Base-by-base conservation (phyloP, 2,888 invertebrate species). In the Lithophane socia region DNA sequence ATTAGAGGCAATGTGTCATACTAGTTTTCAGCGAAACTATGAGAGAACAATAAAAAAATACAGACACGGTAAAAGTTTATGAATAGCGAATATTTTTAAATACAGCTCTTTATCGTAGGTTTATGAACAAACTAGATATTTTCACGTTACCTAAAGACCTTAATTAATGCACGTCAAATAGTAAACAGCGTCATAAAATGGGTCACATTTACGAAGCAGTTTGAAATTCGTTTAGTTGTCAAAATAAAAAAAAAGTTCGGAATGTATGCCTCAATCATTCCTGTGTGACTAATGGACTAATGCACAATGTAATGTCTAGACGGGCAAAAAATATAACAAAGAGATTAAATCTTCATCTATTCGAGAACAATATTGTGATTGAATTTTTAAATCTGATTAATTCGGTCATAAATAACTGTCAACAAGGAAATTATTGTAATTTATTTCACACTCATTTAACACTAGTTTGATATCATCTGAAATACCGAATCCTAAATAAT, bases 241-340 rank as follows among this genome's bases (percentile, higher is more conserved):
- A 72, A 83, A 82, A 85, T 65, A 71, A 83, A 82, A 73, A 82
- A 83, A 74, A 68, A 24, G 37, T 49, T 60, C 12, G 79, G 86
- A 78, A 84, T 84, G 78, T 69, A 74, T 69, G 68, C 18, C 58
- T 78, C 79, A 72, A 47, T 56, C 64, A 56, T 86, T 68, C 61
- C 82, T 68, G 64, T 73, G 72, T 86, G 86, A 83, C 75, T 83
- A 78, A 86, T 73, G 58, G 56, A 67, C 66, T 52, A 64, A 61
- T 65, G 65, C 73, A 86, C 83, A 74, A 73, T 75, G 67, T 73
- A 71, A 79, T 83, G 84, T 86, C 78, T 86, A 83, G 86, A 86
- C 84, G 65, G 21, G 37, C 75, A 86, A 84, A 86, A 84, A 84
- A 86, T 71, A 83, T 54, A 65, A 75, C 75, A 79, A 77, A 77